phyloP scores from a whole-genome alignment of 2,797 vertebrate genomes.

The Alfaro cultratus region DNA sequence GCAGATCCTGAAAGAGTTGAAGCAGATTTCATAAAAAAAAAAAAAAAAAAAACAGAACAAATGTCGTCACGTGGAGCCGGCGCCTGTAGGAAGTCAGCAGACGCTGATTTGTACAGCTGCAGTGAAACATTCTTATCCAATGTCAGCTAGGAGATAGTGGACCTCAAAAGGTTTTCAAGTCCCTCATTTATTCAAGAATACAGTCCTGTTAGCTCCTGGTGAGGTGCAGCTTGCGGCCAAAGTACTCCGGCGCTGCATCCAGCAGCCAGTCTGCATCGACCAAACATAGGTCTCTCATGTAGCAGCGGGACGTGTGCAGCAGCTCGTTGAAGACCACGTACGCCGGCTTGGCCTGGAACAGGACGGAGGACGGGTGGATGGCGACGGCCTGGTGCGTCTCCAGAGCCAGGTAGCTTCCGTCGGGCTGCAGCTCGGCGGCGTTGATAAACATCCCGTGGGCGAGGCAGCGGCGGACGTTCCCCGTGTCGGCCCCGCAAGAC shows the following conservation, averaged over 20 bases:
- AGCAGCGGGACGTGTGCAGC: constrained; percentile 92
- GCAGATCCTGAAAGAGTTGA: constrained; percentile 39
- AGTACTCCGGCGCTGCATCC: constrained; percentile 90
- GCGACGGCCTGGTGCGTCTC: constrained; percentile 88
- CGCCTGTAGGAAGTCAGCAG: constrained; percentile 33
- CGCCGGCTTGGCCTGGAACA: constrained; percentile 92
- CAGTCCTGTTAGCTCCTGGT: constrained; percentile 74
- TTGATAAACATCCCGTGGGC: constrained; percentile 93
- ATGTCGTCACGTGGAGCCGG: constrained; percentile 23
- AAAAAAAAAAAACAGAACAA: neutral
- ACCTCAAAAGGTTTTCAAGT: constrained; percentile 35
- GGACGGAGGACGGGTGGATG: constrained; percentile 95
- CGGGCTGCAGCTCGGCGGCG: constrained; percentile 90
- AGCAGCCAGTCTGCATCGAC: constrained; percentile 94
- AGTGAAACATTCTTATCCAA: constrained; percentile 35
- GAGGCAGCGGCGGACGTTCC: constrained; percentile 88
- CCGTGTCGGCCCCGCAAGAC: constrained; percentile 85
- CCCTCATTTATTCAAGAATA: constrained; percentile 9
- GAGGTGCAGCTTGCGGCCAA: constrained; percentile 85
- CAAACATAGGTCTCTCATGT: constrained; percentile 94
- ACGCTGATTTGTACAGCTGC: constrained; percentile 43
- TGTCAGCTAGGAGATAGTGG: constrained; percentile 66
- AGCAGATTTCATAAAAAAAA: constrained; percentile 16
- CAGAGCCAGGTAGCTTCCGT: constrained; percentile 88
- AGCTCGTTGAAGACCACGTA: constrained; percentile 92